phyloP scores from a whole-genome alignment of 2,113 vertebrate species.

The Cebus imitator region DNA sequence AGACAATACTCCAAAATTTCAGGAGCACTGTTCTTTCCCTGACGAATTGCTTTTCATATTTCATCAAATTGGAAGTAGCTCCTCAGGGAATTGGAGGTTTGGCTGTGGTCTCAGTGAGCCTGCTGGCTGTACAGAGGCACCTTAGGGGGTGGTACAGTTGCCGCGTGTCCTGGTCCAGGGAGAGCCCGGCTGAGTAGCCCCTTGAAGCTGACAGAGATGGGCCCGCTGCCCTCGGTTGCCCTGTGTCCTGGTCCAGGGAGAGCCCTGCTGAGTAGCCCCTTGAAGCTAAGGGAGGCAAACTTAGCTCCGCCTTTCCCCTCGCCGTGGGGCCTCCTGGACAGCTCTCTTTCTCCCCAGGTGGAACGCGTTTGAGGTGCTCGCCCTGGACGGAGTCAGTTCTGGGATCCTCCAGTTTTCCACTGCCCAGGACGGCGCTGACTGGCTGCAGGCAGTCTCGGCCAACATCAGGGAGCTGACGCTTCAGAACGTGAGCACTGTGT shows the following conservation, averaged over 20 bases:
- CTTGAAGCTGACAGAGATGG: too few relatives aligned
- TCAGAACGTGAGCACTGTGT: conserved; percentile 90
- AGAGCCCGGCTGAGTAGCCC: too few relatives aligned
- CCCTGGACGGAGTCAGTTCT: conserved; percentile 90
- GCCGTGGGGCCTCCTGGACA: conserved; percentile 39
- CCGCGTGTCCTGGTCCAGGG: too few relatives aligned
- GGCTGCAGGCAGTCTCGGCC: conserved; percentile 94
- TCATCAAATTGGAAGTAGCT: background rate
- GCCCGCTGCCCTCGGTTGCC: too few relatives aligned
- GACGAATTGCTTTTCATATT: background rate
- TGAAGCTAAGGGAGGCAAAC: too few relatives aligned
- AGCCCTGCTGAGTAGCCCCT: too few relatives aligned
- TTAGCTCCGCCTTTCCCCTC: too few relatives aligned
- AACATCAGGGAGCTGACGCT: conserved; percentile 92
- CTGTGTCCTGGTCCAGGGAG: too few relatives aligned
- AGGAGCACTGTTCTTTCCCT: background rate
- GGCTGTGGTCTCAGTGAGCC: background rate
- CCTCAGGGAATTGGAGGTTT: background rate
- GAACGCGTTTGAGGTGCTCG: conserved; percentile 93
- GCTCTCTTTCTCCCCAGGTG: conserved; percentile 84
- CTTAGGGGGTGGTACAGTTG: background rate
- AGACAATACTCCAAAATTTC: background rate
- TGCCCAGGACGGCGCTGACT: conserved; percentile 92
- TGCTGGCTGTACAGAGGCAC: background rate
- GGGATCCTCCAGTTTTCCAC: conserved; percentile 94